phyloP scores from a whole-genome alignment of 1,140 invertebrate genomes.

The Ceratitis capitata region DNA sequence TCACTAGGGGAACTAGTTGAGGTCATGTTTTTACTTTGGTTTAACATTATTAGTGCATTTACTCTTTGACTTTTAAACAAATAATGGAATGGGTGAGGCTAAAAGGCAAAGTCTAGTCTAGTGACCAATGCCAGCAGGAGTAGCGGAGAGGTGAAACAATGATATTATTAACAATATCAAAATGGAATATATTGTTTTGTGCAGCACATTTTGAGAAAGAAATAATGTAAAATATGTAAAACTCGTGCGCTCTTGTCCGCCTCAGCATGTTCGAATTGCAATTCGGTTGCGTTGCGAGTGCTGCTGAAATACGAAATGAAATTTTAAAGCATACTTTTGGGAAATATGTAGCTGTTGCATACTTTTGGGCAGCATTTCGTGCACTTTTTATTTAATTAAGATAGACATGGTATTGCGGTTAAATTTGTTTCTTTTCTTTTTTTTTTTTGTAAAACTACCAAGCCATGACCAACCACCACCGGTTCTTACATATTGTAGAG shows the following conservation, averaged over 20 bases:
- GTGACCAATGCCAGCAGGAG: background rate
- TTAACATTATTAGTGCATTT: slow-evolving; percentile 37
- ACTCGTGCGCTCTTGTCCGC: background rate
- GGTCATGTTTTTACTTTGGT: slow-evolving; percentile 3
- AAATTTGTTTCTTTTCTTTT: too few relatives aligned
- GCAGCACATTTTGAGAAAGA: background rate
- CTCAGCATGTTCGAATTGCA: too few relatives aligned
- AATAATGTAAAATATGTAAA: background rate
- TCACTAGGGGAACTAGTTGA: background rate
- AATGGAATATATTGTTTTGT: background rate
- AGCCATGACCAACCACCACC: background rate
- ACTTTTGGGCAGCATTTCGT: background rate
- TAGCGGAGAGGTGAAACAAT: slow-evolving; percentile 12
- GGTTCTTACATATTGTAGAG: background rate
- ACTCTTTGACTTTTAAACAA: background rate
- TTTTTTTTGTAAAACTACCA: background rate
- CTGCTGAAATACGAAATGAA: slow-evolving; percentile 36
- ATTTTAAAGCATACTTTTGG: slow-evolving; percentile 45
- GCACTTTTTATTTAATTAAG: slow-evolving; percentile 30
- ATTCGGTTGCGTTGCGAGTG: too few relatives aligned
- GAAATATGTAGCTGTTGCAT: background rate
- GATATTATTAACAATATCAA: slow-evolving; percentile 7
- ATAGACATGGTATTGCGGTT: background rate
- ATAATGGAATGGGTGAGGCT: background rate
- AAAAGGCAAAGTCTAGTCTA: background rate